phyloP scores from a whole-genome alignment of 30 jellyfish, hydroid and myxozoan species.

The Cassiopea xamachana region DNA sequence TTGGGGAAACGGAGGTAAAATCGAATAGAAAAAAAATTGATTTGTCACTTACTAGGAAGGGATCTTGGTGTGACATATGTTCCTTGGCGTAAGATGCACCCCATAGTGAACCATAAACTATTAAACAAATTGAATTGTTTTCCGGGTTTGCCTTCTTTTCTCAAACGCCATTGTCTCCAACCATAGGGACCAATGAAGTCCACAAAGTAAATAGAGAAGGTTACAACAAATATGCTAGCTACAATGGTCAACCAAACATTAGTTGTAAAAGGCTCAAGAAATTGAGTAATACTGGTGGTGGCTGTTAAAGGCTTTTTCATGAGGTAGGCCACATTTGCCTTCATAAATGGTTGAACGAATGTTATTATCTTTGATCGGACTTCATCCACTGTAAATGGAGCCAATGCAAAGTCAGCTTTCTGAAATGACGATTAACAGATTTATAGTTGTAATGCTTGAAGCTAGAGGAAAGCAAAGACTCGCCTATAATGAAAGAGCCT shows the following conservation, averaged over 20 bases:
- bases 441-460: too few relatives aligned
- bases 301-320: conserved; percentile 14
- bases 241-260: conserved; percentile 40
- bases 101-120: conserved; percentile 50
- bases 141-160: conserved; percentile 38
- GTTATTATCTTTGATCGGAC: conserved; percentile 33
- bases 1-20: too few relatives aligned
- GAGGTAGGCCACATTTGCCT: conserved; percentile 34
- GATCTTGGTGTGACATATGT: conserved; percentile 35
- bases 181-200: conserved; percentile 39
- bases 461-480: too few relatives aligned
- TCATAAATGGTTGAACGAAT: conserved; percentile 43
- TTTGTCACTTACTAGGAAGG: conserved; percentile 14
- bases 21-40: too few relatives aligned
- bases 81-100: conserved; percentile 50
- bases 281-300: conserved; percentile 27
- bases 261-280: conserved; percentile 49
- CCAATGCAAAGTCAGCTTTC: conserved; percentile 56
- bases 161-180: conserved; percentile 32
- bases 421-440: background rate
- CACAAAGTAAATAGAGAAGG: conserved; percentile 38
- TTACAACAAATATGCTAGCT: conserved; percentile 21
- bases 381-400: conserved; percentile 61
- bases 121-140: conserved; percentile 20
- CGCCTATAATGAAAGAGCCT: too few relatives aligned